Base-by-base conservation (phyloP, 2,888 invertebrate species). In the Notodonta ziczac region DNA sequence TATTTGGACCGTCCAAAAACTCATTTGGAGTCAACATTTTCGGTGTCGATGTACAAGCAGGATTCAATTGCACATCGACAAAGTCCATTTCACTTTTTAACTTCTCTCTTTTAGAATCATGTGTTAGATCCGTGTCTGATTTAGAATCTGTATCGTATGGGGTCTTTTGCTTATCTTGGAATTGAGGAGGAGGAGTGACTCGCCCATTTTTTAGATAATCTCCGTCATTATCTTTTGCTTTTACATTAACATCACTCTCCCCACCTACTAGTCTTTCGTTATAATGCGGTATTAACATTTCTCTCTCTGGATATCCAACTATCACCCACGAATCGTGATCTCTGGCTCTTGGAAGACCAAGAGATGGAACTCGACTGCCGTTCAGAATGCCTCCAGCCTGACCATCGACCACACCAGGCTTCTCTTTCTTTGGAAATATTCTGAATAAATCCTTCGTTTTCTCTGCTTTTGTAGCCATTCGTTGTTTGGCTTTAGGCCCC, bases 41-140 rank as follows among this genome's bases (percentile, higher is more conserved):
- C 57, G 94, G 94, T 50, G 94, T 94, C 0, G 94, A 94, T 2
- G 90, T 93, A 71, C 93, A 94, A 50, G 89, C 93, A 67, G 92
- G 71, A 70, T 93, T 89, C 66, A 94, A 77, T 62, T 93, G 93
- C 52, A 90, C 82, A 61, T 94, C 93, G 54, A 78, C 79, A 58
- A 93, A 93, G 68, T 90, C 85, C 57, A 88, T 71, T 57, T 87
- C 84, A 24, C 86, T 85, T 90, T 93, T 93, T 88, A 93, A 92
- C 62, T 93, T 93, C 63, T 93, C 93, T 63, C 91, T 83, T 74
- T 93, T 93, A 2, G 90, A 87, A 67, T 93, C 93, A 64, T 91
- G 90, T 44, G 89, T 88, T 67, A 92, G 74, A 67, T 87, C 82
- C 71, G 84, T 88, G 66, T 87, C 83, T 24, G 78, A 85, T 77